Evolutionary conservation across 1,140 invertebrate genomes (phyloP).

Genomic region (Drosophila serrata): DNA sequence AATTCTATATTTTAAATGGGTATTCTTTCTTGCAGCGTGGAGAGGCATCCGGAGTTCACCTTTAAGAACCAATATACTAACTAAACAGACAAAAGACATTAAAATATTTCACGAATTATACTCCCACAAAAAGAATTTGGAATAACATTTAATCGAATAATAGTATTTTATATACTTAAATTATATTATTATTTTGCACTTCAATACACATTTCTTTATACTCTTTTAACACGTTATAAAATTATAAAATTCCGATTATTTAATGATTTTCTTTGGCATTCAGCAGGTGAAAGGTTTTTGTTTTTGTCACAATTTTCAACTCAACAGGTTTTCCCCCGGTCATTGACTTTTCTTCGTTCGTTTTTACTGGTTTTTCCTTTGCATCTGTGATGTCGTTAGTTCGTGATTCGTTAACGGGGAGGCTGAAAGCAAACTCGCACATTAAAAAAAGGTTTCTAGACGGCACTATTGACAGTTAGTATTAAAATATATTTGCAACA

Average conservation of each 20-base stretch:
- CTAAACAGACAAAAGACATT: conserved; percentile 24
- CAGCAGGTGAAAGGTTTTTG: conserved; percentile 65
- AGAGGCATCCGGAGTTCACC: conserved; percentile 89
- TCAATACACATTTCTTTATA: conserved; percentile 20
- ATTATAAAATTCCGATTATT: not conserved
- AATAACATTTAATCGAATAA: not conserved
- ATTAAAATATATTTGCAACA: conserved; percentile 69
- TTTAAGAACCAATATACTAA: conserved; percentile 76
- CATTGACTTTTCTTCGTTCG: conserved; percentile 12
- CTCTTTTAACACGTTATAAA: conserved; percentile 13
- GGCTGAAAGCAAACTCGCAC: conserved; percentile 26
- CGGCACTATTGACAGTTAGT: conserved; percentile 29
- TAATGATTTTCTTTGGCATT: conserved; percentile 46
- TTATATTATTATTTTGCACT: conserved; percentile 4
- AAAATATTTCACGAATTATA: not conserved
- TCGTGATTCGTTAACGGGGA: conserved; percentile 6
- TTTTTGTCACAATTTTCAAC: conserved; percentile 76
- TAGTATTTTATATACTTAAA: conserved; percentile 11
- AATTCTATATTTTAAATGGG: conserved; percentile 17
- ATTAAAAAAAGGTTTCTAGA: not conserved
- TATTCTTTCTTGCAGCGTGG: conserved; percentile 87
- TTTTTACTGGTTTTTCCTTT: conserved; percentile 18
- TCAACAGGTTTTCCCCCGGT: conserved; percentile 66
- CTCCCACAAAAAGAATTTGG: not conserved
- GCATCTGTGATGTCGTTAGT: conserved; percentile 17